Base-by-base conservation (phyloP, 2,797 vertebrate species). In the Galago senegalensis region DNA sequence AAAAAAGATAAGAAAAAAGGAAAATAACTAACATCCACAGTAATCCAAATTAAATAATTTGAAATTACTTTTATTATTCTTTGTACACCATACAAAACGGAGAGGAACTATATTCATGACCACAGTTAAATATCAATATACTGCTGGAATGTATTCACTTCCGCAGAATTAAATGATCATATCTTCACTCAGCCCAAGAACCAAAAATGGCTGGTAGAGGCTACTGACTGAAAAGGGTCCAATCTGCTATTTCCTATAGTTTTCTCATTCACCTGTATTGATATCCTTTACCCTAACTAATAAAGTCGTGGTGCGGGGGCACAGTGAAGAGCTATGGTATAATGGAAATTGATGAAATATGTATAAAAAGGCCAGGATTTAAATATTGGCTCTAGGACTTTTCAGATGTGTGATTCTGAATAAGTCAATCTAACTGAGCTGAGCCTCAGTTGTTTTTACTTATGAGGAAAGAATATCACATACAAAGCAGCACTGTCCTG, bases 1-100 rank as follows among this genome's bases (percentile, higher is more conserved):
- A 93, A 97, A 94, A 97, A 97, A 34, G 93, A 86, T 96, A 80
- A 93, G 77, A 75, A 96, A 95, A 96, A 81, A 72, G 91, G 89
- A 46, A 82, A 82, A 31, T 72, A 97, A 97, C 4, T 43, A 97
- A 67, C 85, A 25, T 77, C n/a, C 11, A 85, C 0, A 80, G 29
- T 10, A 80, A 49, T 85, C 56, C 93, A 80, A 95, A 95, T 87
- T 27, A 87, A 95, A 87, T 7, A 58, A 60, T 72, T 79, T 87
- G 18, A 79, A 96, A 93, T 76, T 60, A 95, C 4, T 29, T 65
- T 29, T 75, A 81, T 46, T 53, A 1, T 61, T 87, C 72, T 91
- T 46, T 70, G 53, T 76, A 34, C 21, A 49, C 13, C 77, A 89
- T 49, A 73, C 16, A 76, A 87, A 87, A 69, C 2, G 92, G 72